Base-by-base conservation (phyloP, 2,888 invertebrate genomes). In the Xestia sexstrigata region DNA sequence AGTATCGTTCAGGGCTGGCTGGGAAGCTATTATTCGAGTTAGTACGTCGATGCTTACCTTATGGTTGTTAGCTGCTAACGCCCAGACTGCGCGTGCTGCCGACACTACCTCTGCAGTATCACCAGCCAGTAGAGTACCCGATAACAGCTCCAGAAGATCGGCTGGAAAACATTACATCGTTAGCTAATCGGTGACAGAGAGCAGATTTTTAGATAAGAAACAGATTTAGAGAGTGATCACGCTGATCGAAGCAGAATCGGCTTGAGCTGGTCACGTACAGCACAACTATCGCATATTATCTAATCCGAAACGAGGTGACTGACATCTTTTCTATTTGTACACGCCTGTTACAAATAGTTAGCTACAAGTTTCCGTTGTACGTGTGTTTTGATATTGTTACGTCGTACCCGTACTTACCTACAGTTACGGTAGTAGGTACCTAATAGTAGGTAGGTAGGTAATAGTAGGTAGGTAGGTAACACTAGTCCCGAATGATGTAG, bases 1-100 rank as follows among this genome's bases (percentile, higher is more conserved):
- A n/a, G 8, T 11, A 45, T 55, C 17, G 6, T 20, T 58, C 20
- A 35, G 5, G 47, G n/a, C n/a, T 26, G 13, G 15, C 17, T 26
- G 26, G 26, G 15, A 58, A 58, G 26, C 6, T n/a, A 15, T 55
- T 39, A 35, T 72, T 26, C 47, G 39, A 69, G 17, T 42, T 11
- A 13, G 17, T n/a, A 66, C 42, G 52, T 52, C 2, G n/a, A 20
- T 23, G 67, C 49, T 35, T 82, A 97, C 98, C 94, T 97, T 97
- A 86, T 98, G 98, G 89, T 97, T 98, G 90, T 98, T 98, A 13
- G 97, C 97, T 11, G 97, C 97, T 67, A 98, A 89, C 0, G 98
- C 97, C 98, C 98, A 98, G 0, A 98, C 95, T 6, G 97, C 97
- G 26, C 97, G 93, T 90, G 89, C 97, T 90, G 96, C 96, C 0